phyloP scores from a whole-genome alignment of 1,140 invertebrate species.

The Whitmania pigra region DNA sequence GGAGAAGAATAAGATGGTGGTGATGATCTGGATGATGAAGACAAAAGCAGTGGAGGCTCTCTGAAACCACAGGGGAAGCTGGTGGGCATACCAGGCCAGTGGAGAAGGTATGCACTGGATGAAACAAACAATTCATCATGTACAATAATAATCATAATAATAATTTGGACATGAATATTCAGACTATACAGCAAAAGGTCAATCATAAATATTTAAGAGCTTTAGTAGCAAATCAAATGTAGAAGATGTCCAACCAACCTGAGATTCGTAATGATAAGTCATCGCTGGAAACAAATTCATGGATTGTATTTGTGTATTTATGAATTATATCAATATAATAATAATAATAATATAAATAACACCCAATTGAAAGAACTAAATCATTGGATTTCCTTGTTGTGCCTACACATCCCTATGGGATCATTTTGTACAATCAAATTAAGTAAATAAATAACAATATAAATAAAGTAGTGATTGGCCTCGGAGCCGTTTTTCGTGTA shows the following conservation, averaged over 20 bases:
- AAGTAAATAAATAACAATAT: too few species aligned
- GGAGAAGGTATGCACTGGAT: constrained; percentile 42
- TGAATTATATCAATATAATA: too few species aligned
- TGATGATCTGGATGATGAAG: constrained; percentile 55
- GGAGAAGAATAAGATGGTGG: constrained; percentile 67
- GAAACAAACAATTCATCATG: too few species aligned
- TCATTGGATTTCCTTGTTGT: too few species aligned
- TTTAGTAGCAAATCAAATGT: not conserved
- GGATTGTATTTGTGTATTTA: too few species aligned
- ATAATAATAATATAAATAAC: too few species aligned
- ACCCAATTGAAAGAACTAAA: too few species aligned
- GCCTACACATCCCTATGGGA: too few species aligned
- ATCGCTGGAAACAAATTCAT: constrained; percentile 49
- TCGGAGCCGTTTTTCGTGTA: too few species aligned
- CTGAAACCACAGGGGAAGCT: constrained; percentile 49
- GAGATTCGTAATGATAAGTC: constrained; percentile 61
- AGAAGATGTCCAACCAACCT: constrained; percentile 31
- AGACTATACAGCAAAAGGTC: not conserved
- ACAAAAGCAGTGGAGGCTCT: constrained; percentile 51
- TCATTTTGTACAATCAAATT: too few species aligned
- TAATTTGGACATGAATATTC: too few species aligned
- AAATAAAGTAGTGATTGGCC: too few species aligned
- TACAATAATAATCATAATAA: not conserved
- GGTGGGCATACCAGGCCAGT: constrained; percentile 38
- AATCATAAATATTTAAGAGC: not conserved